phyloP scores from a whole-genome alignment of 1,140 invertebrate species.

The Lasioglossum baleicum region DNA sequence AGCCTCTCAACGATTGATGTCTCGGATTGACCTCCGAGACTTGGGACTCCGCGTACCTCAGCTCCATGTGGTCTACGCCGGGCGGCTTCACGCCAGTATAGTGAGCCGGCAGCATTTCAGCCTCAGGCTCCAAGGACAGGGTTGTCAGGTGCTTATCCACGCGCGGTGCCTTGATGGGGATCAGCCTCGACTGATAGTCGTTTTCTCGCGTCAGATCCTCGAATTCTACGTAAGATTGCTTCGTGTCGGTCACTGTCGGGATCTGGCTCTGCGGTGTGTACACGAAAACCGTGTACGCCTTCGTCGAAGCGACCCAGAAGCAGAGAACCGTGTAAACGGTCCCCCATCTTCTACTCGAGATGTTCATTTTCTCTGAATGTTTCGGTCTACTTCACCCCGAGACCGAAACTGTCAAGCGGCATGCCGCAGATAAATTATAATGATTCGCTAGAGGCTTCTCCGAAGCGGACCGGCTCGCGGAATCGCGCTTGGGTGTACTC shows the following conservation, averaged over 20 bases:
- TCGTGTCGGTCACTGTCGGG: neutral
- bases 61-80: conserved; percentile 75
- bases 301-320: neutral
- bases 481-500: conserved; percentile 63
- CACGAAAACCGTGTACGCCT: neutral
- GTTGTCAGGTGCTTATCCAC: neutral
- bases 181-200: neutral
- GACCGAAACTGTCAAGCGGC: neutral
- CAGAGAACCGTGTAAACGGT: conserved; percentile 16
- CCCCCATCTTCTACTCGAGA: neutral
- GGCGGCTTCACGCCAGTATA: conserved; percentile 71
- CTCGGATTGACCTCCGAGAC: neutral
- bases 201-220: neutral
- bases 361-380: conserved; percentile 17
- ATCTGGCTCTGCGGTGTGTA: neutral
- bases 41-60: conserved; percentile 48
- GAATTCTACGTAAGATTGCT: neutral
- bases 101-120: conserved; percentile 73
- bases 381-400: neutral
- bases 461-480: neutral
- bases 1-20: neutral
- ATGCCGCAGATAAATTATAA: neutral
- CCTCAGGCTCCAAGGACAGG: conserved; percentile 67
- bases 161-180: conserved; percentile 28
- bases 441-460: no score